These are phyloP conservation scores for Clarias magur DNA, from an alignment of 2,113 vertebrate species.

Conservation along the genomic window DNA sequence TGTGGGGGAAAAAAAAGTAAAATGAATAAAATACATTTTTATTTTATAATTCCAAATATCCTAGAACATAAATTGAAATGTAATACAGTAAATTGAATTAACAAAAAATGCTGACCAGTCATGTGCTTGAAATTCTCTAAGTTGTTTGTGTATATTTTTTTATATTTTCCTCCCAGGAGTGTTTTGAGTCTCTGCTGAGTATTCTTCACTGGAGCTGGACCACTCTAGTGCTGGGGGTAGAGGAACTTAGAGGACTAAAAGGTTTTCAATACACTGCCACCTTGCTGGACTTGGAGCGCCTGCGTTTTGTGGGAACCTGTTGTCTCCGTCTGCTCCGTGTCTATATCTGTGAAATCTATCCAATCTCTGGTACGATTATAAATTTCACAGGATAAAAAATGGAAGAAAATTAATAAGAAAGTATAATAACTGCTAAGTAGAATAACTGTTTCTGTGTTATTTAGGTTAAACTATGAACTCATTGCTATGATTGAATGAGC, in stretches of 20 bases:
- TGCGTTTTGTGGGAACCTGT: constrained; percentile 95
- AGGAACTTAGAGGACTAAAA: constrained; percentile 94
- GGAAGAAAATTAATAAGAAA: not conserved
- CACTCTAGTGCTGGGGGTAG: constrained; percentile 92
- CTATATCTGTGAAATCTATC: constrained; percentile 98
- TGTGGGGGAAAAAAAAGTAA: too few species aligned
- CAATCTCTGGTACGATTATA: constrained; percentile 85
- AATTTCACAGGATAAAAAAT: not conserved
- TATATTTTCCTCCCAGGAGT: constrained; percentile 75
- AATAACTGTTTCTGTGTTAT: not conserved
- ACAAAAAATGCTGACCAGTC: not conserved
- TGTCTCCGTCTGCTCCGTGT: constrained; percentile 92
- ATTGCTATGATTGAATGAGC: not conserved
- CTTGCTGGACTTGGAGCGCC: constrained; percentile 91
- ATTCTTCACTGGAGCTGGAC: constrained; percentile 99
- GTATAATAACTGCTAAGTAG: not conserved
- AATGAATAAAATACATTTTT: too few species aligned
- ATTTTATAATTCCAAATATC: not conserved
- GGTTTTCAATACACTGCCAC: constrained; percentile 98
- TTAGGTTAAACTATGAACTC: not conserved
- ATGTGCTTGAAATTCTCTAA: not conserved
- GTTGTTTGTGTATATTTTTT: not conserved
- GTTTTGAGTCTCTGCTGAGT: constrained; percentile 94
- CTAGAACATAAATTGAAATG: not conserved
- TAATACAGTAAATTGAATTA: not conserved